These are phyloP conservation scores for Xyrichtys novacula DNA, from an alignment of 2,797 vertebrate genomes.

Conservation along the genomic window DNA sequence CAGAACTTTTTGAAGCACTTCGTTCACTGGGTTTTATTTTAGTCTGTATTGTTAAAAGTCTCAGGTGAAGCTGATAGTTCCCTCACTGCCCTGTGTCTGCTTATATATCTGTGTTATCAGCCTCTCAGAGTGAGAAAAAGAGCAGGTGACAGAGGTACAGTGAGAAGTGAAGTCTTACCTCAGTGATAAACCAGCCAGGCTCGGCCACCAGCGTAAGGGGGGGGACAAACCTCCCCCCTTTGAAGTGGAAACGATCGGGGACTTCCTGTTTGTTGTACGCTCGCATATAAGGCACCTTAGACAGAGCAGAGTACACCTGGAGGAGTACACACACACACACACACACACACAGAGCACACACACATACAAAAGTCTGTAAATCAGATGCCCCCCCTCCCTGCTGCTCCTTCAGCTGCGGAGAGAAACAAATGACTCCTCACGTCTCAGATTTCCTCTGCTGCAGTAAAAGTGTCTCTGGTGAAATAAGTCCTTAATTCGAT, in stretches of 20 bases:
- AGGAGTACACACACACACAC: not conserved
- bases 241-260: slow-evolving; percentile 91
- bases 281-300: slow-evolving; percentile 85
- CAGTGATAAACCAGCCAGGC: slow-evolving; percentile 92
- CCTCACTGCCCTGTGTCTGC: too few species aligned
- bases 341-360: not conserved
- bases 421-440: too few species aligned
- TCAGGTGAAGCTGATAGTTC: too few species aligned
- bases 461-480: too few species aligned
- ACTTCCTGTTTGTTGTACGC: slow-evolving; percentile 88
- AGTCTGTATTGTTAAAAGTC: too few species aligned
- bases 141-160: not conserved
- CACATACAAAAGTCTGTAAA: too few species aligned
- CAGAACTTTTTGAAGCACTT: too few species aligned
- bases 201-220: slow-evolving; percentile 93
- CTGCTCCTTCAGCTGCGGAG: too few species aligned
- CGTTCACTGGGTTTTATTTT: too few species aligned
- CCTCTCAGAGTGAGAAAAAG: not conserved
- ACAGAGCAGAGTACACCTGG: slow-evolving; percentile 87
- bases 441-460: too few species aligned
- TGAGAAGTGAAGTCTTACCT: slow-evolving; percentile 82
- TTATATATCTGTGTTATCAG: not conserved
- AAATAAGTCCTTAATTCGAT: too few species aligned
- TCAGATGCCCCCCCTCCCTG: too few species aligned
- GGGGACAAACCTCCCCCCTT: slow-evolving; percentile 91